These are phyloP conservation scores for Eulithis prunata DNA, from an alignment of 2,888 invertebrate genomes.

Conservation along the genomic window DNA sequence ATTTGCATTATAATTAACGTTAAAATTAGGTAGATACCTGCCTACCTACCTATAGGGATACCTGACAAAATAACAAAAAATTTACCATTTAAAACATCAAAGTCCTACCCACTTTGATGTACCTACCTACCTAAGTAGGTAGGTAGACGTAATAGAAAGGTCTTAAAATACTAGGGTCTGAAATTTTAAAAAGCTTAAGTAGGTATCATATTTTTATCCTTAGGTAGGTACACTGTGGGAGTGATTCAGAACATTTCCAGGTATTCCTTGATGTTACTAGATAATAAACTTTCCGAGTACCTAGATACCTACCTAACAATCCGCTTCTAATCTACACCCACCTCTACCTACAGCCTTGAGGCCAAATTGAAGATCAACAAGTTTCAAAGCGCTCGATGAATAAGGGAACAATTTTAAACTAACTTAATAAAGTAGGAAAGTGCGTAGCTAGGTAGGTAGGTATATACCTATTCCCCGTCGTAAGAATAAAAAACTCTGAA, in stretches of 20 bases:
- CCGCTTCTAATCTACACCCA: neutral
- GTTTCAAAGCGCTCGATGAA: slow-evolving; percentile 47
- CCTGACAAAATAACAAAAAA: too few species aligned
- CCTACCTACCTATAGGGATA: too few species aligned
- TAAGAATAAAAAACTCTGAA: slow-evolving; percentile 34
- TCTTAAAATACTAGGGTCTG: too few species aligned
- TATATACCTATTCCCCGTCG: slow-evolving; percentile 19
- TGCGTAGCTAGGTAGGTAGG: neutral
- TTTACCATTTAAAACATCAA: too few species aligned
- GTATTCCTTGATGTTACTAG: neutral
- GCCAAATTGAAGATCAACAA: slow-evolving; percentile 52
- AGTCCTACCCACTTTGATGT: too few species aligned
- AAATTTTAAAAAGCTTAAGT: too few species aligned
- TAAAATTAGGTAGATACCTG: too few species aligned
- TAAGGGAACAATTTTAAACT: slow-evolving; percentile 50
- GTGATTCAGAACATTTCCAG: neutral
- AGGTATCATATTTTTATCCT: too few species aligned
- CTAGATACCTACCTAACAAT: neutral
- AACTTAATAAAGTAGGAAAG: slow-evolving; percentile 18
- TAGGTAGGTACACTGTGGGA: too few species aligned
- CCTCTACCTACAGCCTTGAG: slow-evolving; percentile 2
- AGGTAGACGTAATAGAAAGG: too few species aligned
- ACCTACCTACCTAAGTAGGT: too few species aligned
- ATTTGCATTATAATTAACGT: too few species aligned
- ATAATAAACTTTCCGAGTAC: neutral